A percentile compares a stretch with the other conserved stretches of the same genome.
Evolutionary conservation across 2,797 vertebrate genomes (phyloP).

Genomic region (Clarias pachynema): DNA sequence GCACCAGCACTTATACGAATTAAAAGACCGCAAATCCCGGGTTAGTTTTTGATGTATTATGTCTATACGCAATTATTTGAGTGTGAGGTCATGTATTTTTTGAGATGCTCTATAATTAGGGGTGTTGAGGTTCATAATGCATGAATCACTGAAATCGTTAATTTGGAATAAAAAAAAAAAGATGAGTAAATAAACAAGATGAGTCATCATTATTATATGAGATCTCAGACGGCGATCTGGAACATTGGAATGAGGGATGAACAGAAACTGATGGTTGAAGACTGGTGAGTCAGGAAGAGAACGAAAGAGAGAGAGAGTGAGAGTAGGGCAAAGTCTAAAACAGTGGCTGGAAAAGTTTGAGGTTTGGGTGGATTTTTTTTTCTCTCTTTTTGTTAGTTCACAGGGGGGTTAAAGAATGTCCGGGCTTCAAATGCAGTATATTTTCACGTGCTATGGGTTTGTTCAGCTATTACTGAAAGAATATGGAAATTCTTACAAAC

Average conservation of each 20-base stretch:
- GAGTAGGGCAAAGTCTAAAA: not conserved
- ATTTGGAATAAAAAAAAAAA: not conserved
- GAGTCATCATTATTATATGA: not conserved
- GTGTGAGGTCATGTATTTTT: not conserved
- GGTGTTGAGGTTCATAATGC: not conserved
- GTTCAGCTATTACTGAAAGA: not conserved
- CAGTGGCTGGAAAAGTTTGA: not conserved
- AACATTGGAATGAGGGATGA: not conserved
- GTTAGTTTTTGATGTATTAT: slow-evolving; percentile 7
- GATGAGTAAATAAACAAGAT: not conserved
- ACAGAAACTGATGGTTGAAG: slow-evolving; percentile 19
- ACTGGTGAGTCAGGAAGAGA: slow-evolving; percentile 18
- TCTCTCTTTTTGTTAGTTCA: not conserved
- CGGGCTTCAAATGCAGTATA: not conserved
- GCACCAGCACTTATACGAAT: slow-evolving; percentile 8
- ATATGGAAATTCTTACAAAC: slow-evolving; percentile 20
- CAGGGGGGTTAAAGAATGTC: not conserved
- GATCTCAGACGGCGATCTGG: not conserved
- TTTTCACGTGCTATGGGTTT: not conserved
- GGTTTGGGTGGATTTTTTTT: not conserved
- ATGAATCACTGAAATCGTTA: slow-evolving; percentile 25
- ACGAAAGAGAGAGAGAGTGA: not conserved
- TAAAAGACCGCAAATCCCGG: slow-evolving; percentile 14
- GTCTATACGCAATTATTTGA: not conserved
- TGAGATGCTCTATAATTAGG: not conserved